phyloP scores from a whole-genome alignment of 2,888 invertebrate genomes.

The Xylota sylvarum region DNA sequence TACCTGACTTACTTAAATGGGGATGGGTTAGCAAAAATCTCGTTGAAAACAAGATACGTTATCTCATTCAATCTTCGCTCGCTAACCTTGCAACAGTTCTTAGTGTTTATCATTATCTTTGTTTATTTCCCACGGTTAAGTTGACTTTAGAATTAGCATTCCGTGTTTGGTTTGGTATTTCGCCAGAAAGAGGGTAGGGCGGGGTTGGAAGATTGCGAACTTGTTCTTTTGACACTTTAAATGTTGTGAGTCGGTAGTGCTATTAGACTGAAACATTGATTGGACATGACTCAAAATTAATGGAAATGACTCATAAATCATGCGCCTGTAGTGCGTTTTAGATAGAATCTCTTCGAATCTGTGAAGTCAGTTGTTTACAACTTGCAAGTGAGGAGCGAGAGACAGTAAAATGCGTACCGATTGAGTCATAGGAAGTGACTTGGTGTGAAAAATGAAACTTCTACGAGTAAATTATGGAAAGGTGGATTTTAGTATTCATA shows the following conservation, averaged over 20 bases:
- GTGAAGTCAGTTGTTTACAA: not conserved
- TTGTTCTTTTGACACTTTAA: constrained; percentile 20
- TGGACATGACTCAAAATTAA: not conserved
- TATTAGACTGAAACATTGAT: constrained; percentile 8
- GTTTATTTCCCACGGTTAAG: constrained; percentile 68
- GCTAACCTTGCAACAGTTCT: constrained; percentile 55
- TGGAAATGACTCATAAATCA: constrained; percentile 30
- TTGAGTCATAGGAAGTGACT: constrained; percentile 24
- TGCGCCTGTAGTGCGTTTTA: not conserved
- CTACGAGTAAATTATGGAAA: constrained; percentile 9
- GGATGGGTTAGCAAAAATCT: not conserved
- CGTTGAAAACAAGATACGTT: constrained; percentile 21
- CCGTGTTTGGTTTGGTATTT: constrained; percentile 32
- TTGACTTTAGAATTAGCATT: constrained; percentile 62
- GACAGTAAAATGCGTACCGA: not conserved
- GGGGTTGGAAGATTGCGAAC: not conserved
- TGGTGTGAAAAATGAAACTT: constrained; percentile 24
- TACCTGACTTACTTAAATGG: not conserved
- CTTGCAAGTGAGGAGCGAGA: not conserved
- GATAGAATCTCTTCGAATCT: not conserved
- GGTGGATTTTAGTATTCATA: constrained; percentile 9
- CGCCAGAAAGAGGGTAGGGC: not conserved
- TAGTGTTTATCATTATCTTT: constrained; percentile 51
- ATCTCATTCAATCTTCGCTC: constrained; percentile 50
- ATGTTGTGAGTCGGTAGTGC: not conserved